These are phyloP conservation scores for Loripinus fragilis DNA, from an alignment of 2,888 invertebrate species.

Conservation along the genomic window DNA sequence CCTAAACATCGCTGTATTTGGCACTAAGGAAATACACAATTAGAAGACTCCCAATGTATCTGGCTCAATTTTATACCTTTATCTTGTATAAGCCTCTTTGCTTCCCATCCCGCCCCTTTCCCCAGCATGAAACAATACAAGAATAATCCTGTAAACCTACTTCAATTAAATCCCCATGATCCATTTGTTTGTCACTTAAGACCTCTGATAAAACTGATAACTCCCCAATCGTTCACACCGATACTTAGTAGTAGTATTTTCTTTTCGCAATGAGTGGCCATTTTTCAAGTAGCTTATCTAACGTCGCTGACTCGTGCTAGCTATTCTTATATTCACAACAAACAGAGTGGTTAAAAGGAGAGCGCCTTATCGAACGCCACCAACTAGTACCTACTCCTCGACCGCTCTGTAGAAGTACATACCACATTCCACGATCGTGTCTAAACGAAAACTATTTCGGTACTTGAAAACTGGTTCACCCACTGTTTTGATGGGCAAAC, in stretches of 20 bases:
- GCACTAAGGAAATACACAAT: not conserved
- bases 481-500: conserved; percentile 2
- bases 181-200: conserved; percentile 24
- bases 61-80: conserved; percentile 1
- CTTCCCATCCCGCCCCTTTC: conserved; percentile 1
- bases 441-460: not conserved
- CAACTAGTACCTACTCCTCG: not conserved
- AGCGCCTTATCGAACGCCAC: conserved; percentile 26
- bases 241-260: not conserved
- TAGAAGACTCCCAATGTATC: not conserved
- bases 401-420: not conserved
- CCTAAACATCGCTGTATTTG: no score
- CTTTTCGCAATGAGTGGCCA: not conserved
- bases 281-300: conserved; percentile 36
- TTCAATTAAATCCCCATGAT: conserved; percentile 30
- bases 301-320: conserved; percentile 1
- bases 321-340: conserved; percentile 1
- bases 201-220: conserved; percentile 18
- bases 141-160: conserved; percentile 48
- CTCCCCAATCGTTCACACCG: conserved; percentile 40
- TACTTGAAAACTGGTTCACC: not conserved
- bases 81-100: not conserved
- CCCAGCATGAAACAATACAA: conserved; percentile 28
- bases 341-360: conserved; percentile 19
- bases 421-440: conserved; percentile 14